Conservation (phyloP, 2,113 vertebrate species). For the Micronycteris hirsuta region DNA sequence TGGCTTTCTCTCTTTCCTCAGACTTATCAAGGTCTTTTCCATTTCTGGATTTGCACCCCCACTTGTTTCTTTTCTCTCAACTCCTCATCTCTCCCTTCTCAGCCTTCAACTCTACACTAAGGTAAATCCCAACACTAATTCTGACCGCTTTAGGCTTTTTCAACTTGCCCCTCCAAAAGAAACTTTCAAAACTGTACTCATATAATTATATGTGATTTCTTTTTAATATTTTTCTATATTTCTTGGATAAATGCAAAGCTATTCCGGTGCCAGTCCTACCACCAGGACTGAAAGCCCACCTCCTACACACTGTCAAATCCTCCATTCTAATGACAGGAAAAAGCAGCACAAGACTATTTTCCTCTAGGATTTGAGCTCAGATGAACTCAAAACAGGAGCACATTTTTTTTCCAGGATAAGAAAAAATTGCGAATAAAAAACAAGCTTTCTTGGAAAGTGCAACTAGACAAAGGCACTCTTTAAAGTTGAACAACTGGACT, state of each 20-base stretch:
- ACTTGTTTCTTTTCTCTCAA: neutral
- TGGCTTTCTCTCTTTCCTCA: neutral
- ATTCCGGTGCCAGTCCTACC: neutral
- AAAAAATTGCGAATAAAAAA: constrained; percentile 8
- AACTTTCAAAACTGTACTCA: neutral
- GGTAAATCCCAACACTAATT: neutral
- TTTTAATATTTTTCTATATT: neutral
- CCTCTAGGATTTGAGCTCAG: constrained; percentile 33
- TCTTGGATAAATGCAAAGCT: constrained; percentile 3
- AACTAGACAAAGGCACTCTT: neutral
- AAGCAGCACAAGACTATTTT: constrained; percentile 16
- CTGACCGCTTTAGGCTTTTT: neutral
- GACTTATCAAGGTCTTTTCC: neutral
- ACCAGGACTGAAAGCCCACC: neutral
- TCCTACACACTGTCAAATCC: neutral
- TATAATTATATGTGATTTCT: neutral
- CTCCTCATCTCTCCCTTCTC: neutral
- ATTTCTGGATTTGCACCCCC: neutral
- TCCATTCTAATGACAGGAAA: neutral
- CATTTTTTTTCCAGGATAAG: neutral
- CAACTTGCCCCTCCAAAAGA: accelerated
- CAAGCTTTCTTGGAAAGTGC: constrained; percentile 13
- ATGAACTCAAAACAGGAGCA: constrained; percentile 27
- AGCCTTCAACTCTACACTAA: neutral
- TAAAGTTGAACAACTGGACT: constrained; percentile 12